Base-by-base conservation (phyloP, 2,113 vertebrate genomes). In the Istiophorus platypterus region DNA sequence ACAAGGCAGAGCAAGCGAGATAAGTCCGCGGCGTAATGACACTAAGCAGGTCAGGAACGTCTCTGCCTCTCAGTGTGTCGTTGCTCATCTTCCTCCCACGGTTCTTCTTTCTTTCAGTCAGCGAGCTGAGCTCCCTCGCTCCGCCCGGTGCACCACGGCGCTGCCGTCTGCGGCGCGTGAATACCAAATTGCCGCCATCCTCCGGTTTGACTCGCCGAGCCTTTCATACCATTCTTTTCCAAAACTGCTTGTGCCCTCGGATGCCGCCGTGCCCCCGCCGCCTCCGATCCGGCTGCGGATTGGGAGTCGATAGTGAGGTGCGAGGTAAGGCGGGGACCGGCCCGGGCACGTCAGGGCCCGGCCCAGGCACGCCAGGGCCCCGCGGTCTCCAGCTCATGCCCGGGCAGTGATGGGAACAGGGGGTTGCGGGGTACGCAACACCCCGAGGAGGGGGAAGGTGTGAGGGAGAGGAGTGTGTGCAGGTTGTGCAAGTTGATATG, bases 1-100 rank as follows among this genome's bases (percentile, higher is more conserved):
- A 91, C 90, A 91, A 87, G 89, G 86, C 88, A 77, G 80, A 82
- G 89, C 69, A 64, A 68, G 86, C 1, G 56, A 87, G 92, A 91
- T 92, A 92, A 92, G 89, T 92, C 83, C 70, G 76, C 15, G 31
- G 57, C 4, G 83, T 92, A 90, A 92, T 88, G 88, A 92, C 91
- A 91, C 84, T 88, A 88, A 91, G 91, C 91, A 88, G 90, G 90
- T 90, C 89, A 82, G 85, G 63, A 64, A 74, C 22, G 82, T 83
- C 69, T 89, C 65, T 76, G 81, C 74, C 63, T 74, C 86, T 81
- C 80, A 22, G 57, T 68, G 74, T 73, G 74, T 39, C 58, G 66
- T 52, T 75, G 77, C 81, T 85, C 90, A 76, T 82, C 85, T 86
- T 66, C 73, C 73, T 79, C 82, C 82, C 12, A 45, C 68, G 24